These are phyloP conservation scores for Schizopygopsis malacanthus DNA, from an alignment of 2,797 vertebrate genomes.

Conservation along the genomic window DNA sequence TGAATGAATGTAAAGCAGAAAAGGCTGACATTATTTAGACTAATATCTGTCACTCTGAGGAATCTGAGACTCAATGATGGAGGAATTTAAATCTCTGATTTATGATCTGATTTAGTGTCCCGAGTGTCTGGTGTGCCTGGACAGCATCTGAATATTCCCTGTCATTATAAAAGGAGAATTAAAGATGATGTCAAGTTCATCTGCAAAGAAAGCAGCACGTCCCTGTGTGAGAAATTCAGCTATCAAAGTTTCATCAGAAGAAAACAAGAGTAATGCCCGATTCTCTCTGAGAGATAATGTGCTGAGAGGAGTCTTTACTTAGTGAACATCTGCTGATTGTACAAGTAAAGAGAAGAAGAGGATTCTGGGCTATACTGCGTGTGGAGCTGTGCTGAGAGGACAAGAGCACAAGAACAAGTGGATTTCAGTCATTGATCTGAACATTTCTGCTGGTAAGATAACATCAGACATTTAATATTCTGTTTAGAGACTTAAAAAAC, in stretches of 20 bases:
- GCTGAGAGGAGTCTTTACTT: slow-evolving; percentile 58
- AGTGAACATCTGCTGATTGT: too few species aligned
- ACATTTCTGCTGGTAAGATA: rapidly evolving
- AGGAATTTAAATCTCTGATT: background rate
- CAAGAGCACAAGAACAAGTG: background rate
- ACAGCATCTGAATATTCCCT: background rate
- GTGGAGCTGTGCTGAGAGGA: background rate
- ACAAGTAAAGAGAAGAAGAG: too few species aligned
- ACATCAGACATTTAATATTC: background rate
- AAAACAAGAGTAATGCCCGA: background rate
- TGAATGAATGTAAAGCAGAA: background rate
- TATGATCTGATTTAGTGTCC: background rate
- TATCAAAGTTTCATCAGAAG: background rate
- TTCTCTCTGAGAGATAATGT: slow-evolving; percentile 57
- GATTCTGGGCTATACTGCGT: slow-evolving; percentile 67
- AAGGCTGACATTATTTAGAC: background rate
- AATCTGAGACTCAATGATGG: too few species aligned
- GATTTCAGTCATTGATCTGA: background rate
- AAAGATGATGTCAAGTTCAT: background rate
- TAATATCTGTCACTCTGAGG: too few species aligned
- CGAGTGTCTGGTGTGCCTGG: rapidly evolving
- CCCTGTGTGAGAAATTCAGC: background rate
- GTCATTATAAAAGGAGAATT: rapidly evolving
- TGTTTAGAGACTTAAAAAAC: background rate
- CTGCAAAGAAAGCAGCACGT: background rate